A percentile compares a stretch with the other conserved stretches of the same genome.
These are phyloP conservation scores for Contarinia nasturtii DNA, from an alignment of 1,140 invertebrate species.

Conservation along the genomic window DNA sequence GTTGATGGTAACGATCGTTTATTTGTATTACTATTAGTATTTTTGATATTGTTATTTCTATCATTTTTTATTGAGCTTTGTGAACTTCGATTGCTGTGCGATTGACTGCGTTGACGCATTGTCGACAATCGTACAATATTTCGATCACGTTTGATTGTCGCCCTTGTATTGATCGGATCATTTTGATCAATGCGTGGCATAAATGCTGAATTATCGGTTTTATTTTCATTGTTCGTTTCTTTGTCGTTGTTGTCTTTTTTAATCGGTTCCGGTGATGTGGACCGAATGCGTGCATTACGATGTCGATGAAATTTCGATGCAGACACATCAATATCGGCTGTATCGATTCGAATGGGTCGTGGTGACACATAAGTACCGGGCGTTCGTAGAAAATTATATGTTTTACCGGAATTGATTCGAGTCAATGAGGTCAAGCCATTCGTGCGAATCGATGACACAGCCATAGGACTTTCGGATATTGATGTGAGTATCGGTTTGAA, in stretches of 20 bases:
- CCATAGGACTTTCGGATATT: conserved; percentile 39
- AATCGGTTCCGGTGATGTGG: conserved; percentile 11
- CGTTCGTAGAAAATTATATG: conserved; percentile 11
- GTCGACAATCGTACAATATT: conserved; percentile 50
- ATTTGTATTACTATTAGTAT: too few species aligned
- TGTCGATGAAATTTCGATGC: conserved; percentile 32
- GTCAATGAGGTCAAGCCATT: conserved; percentile 20
- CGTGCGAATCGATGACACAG: conserved; percentile 3
- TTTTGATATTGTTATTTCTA: too few species aligned
- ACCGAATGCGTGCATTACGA: conserved; percentile 14
- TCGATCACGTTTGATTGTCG: conserved; percentile 44
- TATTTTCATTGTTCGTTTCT: conserved; percentile 22
- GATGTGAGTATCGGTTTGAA: conserved; percentile 55
- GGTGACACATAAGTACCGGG: conserved; percentile 27
- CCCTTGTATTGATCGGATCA: conserved; percentile 21
- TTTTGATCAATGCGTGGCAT: conserved; percentile 19
- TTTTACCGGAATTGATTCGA: conserved; percentile 26
- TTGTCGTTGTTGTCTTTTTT: conserved; percentile 9
- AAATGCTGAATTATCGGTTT: conserved; percentile 8
- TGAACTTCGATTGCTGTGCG: conserved; percentile 15
- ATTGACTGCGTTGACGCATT: conserved; percentile 31
- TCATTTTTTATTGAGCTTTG: not conserved
- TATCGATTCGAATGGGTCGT: conserved; percentile 48
- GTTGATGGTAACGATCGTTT: too few species aligned
- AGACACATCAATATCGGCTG: conserved; percentile 65